Conservation (phyloP, 2,888 invertebrate genomes). For the Pseudococcus jackbeardsleyi region DNA sequence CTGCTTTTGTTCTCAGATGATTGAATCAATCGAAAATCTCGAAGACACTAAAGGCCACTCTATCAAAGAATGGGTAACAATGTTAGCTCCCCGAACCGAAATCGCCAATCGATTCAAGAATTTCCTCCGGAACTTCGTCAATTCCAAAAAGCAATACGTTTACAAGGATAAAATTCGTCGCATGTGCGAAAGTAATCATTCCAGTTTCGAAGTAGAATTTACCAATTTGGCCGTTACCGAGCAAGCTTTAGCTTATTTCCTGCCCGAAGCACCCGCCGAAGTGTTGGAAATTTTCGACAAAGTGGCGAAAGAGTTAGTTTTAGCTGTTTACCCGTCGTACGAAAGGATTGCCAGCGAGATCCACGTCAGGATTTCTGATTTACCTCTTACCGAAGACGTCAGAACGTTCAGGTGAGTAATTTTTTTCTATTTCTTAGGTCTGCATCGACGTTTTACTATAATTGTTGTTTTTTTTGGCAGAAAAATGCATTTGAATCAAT, state of each 20-base stretch:
- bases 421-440: not conserved
- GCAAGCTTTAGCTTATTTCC: constrained; percentile 94
- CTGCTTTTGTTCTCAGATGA: constrained; percentile 73
- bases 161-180: constrained; percentile 93
- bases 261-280: constrained; percentile 97
- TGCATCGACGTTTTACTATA: not conserved
- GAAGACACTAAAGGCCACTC: constrained; percentile 97
- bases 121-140: constrained; percentile 90
- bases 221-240: constrained; percentile 90
- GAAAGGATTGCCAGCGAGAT: constrained; percentile 94
- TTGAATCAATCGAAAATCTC: constrained; percentile 97
- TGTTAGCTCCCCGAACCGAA: constrained; percentile 95
- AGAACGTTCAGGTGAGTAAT: constrained; percentile 81
- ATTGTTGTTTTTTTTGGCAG: constrained; percentile 70
- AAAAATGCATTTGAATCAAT: constrained; percentile 90
- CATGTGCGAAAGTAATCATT: constrained; percentile 92
- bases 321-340: constrained; percentile 95
- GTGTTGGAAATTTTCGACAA: constrained; percentile 97
- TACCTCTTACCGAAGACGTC: constrained; percentile 96
- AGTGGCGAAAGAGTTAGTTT: constrained; percentile 90
- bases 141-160: constrained; percentile 83
- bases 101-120: constrained; percentile 91
- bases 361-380: constrained; percentile 93
- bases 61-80: constrained; percentile 95
- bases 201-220: constrained; percentile 79